Percentiles rank a stretch among this genome's conserved stretches.
Conservation (phyloP, 2,888 invertebrate genomes). For the Campaea margaritaria region DNA sequence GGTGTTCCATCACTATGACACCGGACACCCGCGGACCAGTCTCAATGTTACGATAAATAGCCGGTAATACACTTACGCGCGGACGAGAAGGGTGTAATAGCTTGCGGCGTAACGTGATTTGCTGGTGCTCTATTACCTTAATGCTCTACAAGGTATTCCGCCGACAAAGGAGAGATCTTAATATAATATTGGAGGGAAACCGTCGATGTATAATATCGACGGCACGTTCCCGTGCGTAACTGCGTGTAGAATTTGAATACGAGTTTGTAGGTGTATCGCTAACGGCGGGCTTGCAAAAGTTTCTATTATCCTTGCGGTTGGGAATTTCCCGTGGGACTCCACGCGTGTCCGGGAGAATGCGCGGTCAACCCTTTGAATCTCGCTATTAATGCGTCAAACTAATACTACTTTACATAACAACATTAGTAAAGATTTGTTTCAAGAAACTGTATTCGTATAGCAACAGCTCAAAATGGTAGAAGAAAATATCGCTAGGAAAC, state of each 20-base stretch:
- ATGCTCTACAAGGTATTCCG: conserved; percentile 71
- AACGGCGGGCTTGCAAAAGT: conserved; percentile 42
- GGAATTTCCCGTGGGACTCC: conserved; percentile 37
- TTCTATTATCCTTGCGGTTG: conserved; percentile 45
- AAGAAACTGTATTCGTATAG: neutral
- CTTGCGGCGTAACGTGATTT: conserved; percentile 76
- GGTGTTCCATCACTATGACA: conserved; percentile 54
- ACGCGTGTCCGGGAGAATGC: conserved; percentile 29
- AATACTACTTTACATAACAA: conserved; percentile 24
- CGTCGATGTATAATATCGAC: conserved; percentile 37
- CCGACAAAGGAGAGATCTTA: conserved; percentile 72
- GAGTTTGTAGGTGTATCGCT: conserved; percentile 42
- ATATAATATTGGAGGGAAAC: conserved; percentile 68
- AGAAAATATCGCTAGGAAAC: neutral
- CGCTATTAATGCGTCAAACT: conserved; percentile 30
- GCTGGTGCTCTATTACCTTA: conserved; percentile 74
- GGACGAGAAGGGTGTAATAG: conserved; percentile 70
- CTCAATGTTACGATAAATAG: conserved; percentile 73
- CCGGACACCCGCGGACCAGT: conserved; percentile 52
- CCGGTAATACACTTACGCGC: conserved; percentile 73
- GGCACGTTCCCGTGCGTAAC: conserved; percentile 51
- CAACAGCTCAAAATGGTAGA: neutral
- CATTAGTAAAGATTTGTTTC: neutral
- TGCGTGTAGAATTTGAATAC: conserved; percentile 64
- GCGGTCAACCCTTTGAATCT: conserved; percentile 38